Base-by-base conservation (phyloP, 2,888 invertebrate genomes). In the Siphlonurus alternatus region DNA sequence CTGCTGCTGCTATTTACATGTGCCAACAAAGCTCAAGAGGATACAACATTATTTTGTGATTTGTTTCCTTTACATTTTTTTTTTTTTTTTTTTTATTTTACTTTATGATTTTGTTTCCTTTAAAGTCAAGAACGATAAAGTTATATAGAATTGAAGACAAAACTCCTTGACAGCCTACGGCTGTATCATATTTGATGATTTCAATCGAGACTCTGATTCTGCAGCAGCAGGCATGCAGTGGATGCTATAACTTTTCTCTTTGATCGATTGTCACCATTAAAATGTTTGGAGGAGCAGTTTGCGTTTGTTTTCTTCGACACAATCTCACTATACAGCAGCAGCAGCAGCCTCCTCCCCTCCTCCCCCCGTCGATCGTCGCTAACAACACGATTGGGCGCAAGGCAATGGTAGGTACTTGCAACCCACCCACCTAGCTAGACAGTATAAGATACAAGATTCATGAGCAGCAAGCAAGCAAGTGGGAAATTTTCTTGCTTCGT, bases 41-140 rank as follows among this genome's bases (percentile, higher is more conserved):
- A n/a, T n/a, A n/a, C n/a, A n/a, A n/a, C n/a, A n/a, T 74, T 63
- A 77, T 76, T 63, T 71, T 67, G 2, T 66, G 62, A 65, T 76
- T 74, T 18, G 69, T 67, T 0, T 70, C 68, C 20, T 78, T 75
- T 25, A 78, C 76, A 70, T 77, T 80, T 53, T 76, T 70, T 15
- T 80, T 1, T 77, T 76, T 61, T 74, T 72, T 1, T 81, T 81
- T 66, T 75, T 76, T 38, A 74, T 72, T 68, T 81, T 81, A 64
- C 78, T 79, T 7, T 68, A 65, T 73, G 75, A 67, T 79, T 78
- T 76, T 75, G 24, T 68, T 71, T 69, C 79, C 74, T 63, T 78
- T 73, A 65, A 75, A 78, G 63, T 80, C 74, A 63, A 75, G 76
- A 10, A 75, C 76, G n/a, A 74, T 71, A 53, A 73, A 73, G 2